phyloP scores from a whole-genome alignment of 2,113 vertebrate genomes.

The Peucedramus taeniatus region DNA sequence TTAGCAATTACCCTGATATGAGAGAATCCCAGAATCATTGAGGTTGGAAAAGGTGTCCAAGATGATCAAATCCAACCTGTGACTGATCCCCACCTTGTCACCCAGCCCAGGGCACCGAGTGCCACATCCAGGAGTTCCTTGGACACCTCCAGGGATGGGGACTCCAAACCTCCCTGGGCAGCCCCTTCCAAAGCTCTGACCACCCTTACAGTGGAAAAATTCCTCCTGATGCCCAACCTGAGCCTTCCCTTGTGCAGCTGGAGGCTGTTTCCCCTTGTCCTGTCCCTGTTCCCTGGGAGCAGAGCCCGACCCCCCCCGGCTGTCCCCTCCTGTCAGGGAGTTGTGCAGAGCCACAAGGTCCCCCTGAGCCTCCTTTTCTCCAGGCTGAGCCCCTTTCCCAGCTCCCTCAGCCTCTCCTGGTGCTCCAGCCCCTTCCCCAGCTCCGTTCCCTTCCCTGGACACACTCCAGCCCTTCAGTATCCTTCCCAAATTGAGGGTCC shows the following conservation, averaged over 20 bases:
- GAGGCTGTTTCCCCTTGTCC: fast-evolving
- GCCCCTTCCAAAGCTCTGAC: fast-evolving
- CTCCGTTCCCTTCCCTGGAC: fast-evolving
- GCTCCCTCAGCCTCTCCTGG: neutral
- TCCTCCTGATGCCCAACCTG: fast-evolving
- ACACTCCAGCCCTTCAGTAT: fast-evolving
- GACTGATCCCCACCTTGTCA: fast-evolving
- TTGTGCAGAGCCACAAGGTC: neutral
- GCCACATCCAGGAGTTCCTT: fast-evolving
- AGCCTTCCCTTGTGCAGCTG: fast-evolving
- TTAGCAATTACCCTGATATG: neutral
- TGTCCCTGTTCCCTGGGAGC: neutral
- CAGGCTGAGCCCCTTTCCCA: neutral
- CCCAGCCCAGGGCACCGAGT: neutral
- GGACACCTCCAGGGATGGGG: neutral
- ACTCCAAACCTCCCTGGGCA: neutral
- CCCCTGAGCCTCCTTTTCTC: neutral
- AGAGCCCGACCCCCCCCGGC: fast-evolving
- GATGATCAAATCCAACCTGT: neutral
- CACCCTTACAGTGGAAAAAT: fast-evolving
- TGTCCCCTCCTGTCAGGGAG: neutral
- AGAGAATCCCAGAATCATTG: no score
- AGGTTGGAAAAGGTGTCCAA: neutral
- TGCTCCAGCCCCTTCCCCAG: neutral
- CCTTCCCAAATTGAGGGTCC: neutral